Conservation (phyloP, 2,797 vertebrate genomes). For the Cossypha heuglini region DNA sequence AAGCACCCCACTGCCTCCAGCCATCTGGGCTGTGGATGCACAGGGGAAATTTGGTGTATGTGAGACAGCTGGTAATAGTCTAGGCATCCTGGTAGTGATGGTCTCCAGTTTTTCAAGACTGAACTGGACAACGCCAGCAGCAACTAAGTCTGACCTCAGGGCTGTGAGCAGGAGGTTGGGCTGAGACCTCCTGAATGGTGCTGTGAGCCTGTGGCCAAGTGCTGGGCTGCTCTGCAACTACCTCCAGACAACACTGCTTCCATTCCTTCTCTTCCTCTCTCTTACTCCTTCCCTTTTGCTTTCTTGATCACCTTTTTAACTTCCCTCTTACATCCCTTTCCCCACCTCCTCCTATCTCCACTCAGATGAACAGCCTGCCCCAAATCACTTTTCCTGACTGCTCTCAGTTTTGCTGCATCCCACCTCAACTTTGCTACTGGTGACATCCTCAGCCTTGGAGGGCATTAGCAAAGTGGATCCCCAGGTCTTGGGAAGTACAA, state of each 20-base stretch:
- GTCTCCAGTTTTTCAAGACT: neutral
- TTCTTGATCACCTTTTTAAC: neutral
- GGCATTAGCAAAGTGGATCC: neutral
- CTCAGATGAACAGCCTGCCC: neutral
- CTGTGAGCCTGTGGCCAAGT: no score
- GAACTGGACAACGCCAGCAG: neutral
- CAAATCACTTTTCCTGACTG: neutral
- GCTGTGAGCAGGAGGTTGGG: no score
- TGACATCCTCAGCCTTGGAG: neutral
- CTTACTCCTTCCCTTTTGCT: neutral
- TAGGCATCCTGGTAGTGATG: neutral
- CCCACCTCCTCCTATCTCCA: neutral
- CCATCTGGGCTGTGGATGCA: neutral
- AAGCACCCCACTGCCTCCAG: neutral
- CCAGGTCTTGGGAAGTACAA: neutral
- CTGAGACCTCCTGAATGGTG: no score
- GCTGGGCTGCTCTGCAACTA: no score
- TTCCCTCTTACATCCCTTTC: neutral
- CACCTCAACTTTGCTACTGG: neutral
- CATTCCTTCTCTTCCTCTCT: neutral
- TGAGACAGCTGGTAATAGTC: fast-evolving
- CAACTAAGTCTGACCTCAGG: no score
- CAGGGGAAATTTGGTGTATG: fast-evolving
- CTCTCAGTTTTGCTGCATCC: neutral
- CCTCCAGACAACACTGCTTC: no score